Conservation (phyloP, 2,888 invertebrate genomes). For the Sphaerophoria rueppellii region DNA sequence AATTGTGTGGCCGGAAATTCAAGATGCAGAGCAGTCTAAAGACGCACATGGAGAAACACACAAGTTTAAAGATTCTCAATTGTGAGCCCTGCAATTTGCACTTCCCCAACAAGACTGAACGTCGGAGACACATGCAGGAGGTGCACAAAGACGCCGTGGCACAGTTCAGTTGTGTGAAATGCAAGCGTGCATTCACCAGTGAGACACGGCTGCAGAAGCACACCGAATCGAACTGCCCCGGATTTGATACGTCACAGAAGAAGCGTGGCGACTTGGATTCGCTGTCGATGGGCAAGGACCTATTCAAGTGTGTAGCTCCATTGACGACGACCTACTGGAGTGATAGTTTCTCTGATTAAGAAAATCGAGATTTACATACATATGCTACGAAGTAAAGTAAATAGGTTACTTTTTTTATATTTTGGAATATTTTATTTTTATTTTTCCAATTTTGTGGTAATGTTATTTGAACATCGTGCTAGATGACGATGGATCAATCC, state of each 20-base stretch:
- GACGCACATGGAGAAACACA: constrained; percentile 82
- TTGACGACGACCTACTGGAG: constrained; percentile 83
- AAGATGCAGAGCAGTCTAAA: constrained; percentile 82
- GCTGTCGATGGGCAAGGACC: constrained; percentile 79
- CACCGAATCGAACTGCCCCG: constrained; percentile 76
- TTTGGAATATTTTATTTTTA: constrained; percentile 17
- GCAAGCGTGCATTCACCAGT: constrained; percentile 79
- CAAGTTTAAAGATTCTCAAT: constrained; percentile 73
- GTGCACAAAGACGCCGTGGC: constrained; percentile 77
- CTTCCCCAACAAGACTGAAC: constrained; percentile 78
- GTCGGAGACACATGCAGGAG: constrained; percentile 79
- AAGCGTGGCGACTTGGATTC: constrained; percentile 75
- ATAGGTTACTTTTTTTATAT: constrained; percentile 1
- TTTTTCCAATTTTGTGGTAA: constrained; percentile 23
- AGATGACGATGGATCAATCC: background rate
- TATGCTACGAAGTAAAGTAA: background rate
- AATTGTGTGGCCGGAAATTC: constrained; percentile 82
- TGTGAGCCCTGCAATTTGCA: constrained; percentile 77
- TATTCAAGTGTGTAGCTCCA: constrained; percentile 82
- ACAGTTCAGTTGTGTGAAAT: constrained; percentile 80
- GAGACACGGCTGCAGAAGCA: constrained; percentile 79
- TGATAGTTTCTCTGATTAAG: constrained; percentile 82
- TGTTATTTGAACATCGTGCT: background rate
- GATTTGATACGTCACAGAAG: constrained; percentile 69
- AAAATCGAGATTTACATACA: background rate